Conservation (phyloP, 1,140 invertebrate species). For the Drosophila varians region DNA sequence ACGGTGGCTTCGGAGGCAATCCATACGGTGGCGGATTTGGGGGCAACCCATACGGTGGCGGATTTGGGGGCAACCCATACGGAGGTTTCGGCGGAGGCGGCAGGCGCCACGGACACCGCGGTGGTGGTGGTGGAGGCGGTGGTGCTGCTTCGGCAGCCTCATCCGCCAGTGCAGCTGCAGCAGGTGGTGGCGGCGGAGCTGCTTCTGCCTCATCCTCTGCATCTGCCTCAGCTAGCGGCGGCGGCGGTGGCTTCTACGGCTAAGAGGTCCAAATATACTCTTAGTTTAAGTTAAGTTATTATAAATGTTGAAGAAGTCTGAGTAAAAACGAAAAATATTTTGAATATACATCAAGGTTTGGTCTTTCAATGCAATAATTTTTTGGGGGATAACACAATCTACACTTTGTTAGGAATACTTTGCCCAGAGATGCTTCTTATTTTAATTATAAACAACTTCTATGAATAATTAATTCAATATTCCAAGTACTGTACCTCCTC, state of each 20-base stretch:
- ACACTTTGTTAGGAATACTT: neutral
- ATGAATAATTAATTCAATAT: neutral
- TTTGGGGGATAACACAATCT: too few species aligned
- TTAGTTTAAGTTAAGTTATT: slow-evolving; percentile 29
- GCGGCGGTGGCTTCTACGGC: slow-evolving; percentile 21
- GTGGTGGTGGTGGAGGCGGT: slow-evolving; percentile 24
- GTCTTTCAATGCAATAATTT: too few species aligned
- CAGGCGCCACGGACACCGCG: slow-evolving; percentile 14
- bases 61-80: neutral
- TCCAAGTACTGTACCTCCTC: neutral
- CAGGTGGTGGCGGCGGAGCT: slow-evolving; percentile 33
- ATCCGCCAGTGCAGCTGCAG: neutral
- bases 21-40: slow-evolving; percentile 21
- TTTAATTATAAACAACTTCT: neutral
- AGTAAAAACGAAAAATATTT: slow-evolving; percentile 6
- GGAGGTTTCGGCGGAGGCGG: slow-evolving; percentile 27
- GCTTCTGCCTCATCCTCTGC: slow-evolving; percentile 25
- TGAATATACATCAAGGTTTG: too few species aligned
- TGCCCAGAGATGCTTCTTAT: neutral
- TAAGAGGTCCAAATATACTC: neutral
- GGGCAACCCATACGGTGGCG: slow-evolving; percentile 3
- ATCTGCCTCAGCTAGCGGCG: slow-evolving; percentile 8
- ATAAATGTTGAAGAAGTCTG: slow-evolving; percentile 38
- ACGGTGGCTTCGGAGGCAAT: slow-evolving; percentile 23
- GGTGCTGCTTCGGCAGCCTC: slow-evolving; percentile 20